A percentile compares a stretch with the other conserved stretches of the same genome.
phyloP scores from a whole-genome alignment of 2,797 vertebrate genomes.

The Sebastes nivosus region DNA sequence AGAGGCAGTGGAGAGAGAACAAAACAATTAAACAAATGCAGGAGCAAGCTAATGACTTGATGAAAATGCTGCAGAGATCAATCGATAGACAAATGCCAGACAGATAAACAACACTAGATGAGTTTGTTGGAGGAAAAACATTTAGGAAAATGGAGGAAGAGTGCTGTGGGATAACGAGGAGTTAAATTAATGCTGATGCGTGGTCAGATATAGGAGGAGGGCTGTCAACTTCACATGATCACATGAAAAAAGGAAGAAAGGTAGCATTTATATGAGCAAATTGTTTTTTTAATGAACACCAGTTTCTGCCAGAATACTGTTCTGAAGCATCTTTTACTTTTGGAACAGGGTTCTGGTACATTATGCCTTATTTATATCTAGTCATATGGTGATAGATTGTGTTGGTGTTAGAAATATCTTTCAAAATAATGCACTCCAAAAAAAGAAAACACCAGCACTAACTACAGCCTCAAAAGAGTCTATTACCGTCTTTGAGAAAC shows the following conservation, averaged over 20 bases:
- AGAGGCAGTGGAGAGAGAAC: neutral
- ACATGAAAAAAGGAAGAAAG: neutral
- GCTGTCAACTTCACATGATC: neutral
- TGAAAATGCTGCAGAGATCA: conserved; percentile 19
- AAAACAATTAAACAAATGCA: conserved; percentile 25
- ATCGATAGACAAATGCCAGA: conserved; percentile 11
- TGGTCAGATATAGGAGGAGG: neutral
- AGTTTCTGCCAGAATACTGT: neutral
- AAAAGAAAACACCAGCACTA: neutral
- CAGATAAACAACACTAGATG: conserved; percentile 20
- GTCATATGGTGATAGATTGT: neutral
- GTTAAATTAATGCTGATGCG: neutral
- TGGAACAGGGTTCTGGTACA: neutral
- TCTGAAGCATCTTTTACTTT: neutral
- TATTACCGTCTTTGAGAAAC: neutral
- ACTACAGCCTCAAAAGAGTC: neutral
- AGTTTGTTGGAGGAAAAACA: conserved; percentile 13
- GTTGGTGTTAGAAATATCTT: neutral
- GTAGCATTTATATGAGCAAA: neutral
- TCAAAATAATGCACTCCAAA: neutral
- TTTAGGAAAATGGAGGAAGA: conserved; percentile 16
- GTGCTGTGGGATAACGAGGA: neutral
- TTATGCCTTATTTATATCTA: neutral
- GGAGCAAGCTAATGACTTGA: conserved; percentile 16
- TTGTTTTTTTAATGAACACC: neutral